phyloP scores from a whole-genome alignment of 2,888 invertebrate species.

The Malachius bipustulatus region DNA sequence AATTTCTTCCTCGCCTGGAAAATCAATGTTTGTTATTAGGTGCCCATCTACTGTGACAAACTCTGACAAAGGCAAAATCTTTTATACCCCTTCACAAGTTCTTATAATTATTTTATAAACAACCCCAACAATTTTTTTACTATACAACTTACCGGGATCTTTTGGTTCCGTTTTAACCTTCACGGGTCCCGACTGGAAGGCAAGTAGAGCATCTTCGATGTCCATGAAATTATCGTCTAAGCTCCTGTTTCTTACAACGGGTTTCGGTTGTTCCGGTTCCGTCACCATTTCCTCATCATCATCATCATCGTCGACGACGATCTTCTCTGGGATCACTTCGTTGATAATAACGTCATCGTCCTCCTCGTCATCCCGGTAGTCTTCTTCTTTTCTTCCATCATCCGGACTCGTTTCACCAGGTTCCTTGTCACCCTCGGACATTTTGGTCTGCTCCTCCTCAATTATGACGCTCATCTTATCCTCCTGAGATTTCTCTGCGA shows the following conservation, averaged over 20 bases:
- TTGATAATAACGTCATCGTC: slow-evolving; percentile 60
- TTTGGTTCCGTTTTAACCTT: slow-evolving; percentile 62
- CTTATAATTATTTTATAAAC: no score
- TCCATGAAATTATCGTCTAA: slow-evolving; percentile 42
- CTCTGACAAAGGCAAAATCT: no score
- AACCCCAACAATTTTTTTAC: neutral
- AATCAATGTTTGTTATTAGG: no score
- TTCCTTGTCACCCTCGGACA: slow-evolving; percentile 23
- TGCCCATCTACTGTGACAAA: no score
- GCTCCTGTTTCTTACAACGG: slow-evolving; percentile 44
- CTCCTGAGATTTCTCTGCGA: slow-evolving; percentile 35
- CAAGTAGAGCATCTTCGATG: slow-evolving; percentile 34
- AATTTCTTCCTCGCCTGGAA: no score
- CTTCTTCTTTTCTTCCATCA: slow-evolving; percentile 14
- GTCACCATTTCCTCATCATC: slow-evolving; percentile 29
- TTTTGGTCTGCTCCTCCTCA: slow-evolving; percentile 22
- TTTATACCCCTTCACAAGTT: no score
- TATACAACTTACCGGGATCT: slow-evolving; percentile 42
- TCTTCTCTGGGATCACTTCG: slow-evolving; percentile 52
- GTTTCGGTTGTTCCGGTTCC: slow-evolving; percentile 20
- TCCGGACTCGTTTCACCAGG: neutral
- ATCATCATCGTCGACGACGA: slow-evolving; percentile 52
- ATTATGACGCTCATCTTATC: slow-evolving; percentile 29
- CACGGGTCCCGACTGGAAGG: slow-evolving; percentile 44
- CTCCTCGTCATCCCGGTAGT: slow-evolving; percentile 38